Evolutionary conservation across 2,888 invertebrate species (phyloP).

Genomic region (Cyclophora albipunctata): DNA sequence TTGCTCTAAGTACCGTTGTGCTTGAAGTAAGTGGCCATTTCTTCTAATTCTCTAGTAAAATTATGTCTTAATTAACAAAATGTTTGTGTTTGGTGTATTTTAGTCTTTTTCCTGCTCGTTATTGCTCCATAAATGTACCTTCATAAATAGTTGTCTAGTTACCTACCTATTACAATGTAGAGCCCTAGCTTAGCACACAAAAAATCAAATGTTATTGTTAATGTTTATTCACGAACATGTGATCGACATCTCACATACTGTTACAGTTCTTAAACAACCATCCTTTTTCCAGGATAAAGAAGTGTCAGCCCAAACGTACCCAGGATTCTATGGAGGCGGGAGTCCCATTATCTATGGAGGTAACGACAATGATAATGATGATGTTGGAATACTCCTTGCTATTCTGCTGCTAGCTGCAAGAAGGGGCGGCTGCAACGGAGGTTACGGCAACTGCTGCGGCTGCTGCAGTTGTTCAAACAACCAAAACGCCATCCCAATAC

Average conservation of each 20-base stretch:
- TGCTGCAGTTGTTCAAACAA: conserved; percentile 29
- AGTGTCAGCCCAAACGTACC: conserved; percentile 27
- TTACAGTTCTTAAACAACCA: no score
- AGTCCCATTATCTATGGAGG: conserved; percentile 24
- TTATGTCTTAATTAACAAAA: not conserved
- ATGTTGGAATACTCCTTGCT: conserved; percentile 43
- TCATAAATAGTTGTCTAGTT: no score
- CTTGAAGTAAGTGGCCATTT: no score
- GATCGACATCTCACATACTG: no score
- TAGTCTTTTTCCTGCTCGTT: not conserved
- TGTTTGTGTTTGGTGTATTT: not conserved
- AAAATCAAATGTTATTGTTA: no score
- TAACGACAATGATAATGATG: conserved; percentile 34
- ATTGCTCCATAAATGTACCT: no score
- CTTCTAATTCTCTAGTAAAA: not conserved
- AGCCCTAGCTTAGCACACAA: no score
- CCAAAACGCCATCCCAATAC: conserved; percentile 36
- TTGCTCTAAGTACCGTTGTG: no score
- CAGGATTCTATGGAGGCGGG: conserved; percentile 26
- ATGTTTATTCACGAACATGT: no score
- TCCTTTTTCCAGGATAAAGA: conserved; percentile 24
- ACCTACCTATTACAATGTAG: no score
- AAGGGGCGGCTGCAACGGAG: conserved; percentile 25
- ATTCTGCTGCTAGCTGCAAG: conserved; percentile 40
- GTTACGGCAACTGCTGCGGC: conserved; percentile 19